phyloP scores from a whole-genome alignment of 2,888 invertebrate genomes.

The Cenopis cana region DNA sequence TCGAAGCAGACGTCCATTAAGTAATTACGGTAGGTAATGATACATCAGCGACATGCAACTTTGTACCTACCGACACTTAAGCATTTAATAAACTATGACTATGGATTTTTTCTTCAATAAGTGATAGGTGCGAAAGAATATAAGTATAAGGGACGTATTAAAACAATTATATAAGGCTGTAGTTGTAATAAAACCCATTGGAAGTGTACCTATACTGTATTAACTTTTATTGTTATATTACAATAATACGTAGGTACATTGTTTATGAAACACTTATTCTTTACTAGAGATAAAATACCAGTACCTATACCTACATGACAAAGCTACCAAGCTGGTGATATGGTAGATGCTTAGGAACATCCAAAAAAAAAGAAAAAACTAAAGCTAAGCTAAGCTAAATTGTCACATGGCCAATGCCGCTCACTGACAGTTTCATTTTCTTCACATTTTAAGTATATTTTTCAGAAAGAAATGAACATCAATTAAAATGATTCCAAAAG shows the following conservation, averaged over 20 bases:
- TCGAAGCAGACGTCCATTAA: constrained; percentile 7
- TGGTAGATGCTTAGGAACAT: background rate
- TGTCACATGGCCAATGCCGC: too few relatives aligned
- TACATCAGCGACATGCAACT: constrained; percentile 4
- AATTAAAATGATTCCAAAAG: background rate
- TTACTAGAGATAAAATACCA: background rate
- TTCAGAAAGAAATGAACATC: background rate
- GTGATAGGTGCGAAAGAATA: background rate
- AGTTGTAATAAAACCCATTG: constrained; percentile 10
- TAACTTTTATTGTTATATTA: constrained; percentile 29
- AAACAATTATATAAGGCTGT: background rate
- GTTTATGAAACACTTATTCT: background rate
- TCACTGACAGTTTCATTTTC: background rate
- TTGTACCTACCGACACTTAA: constrained; percentile 1
- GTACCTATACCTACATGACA: background rate
- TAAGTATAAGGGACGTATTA: background rate
- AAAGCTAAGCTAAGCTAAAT: too few relatives aligned
- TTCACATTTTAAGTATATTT: background rate
- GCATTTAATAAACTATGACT: constrained; percentile 17
- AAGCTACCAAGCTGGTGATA: constrained; percentile 1
- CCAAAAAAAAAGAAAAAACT: too few relatives aligned
- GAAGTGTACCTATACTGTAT: constrained; percentile 3
- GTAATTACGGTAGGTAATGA: constrained; percentile 18
- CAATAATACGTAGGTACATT: constrained; percentile 15
- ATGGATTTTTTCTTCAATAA: constrained; percentile 8